A percentile compares a stretch with the other conserved stretches of the same genome.
phyloP scores from a whole-genome alignment of 2,888 invertebrate species.

The Dichetophora obliterata region DNA sequence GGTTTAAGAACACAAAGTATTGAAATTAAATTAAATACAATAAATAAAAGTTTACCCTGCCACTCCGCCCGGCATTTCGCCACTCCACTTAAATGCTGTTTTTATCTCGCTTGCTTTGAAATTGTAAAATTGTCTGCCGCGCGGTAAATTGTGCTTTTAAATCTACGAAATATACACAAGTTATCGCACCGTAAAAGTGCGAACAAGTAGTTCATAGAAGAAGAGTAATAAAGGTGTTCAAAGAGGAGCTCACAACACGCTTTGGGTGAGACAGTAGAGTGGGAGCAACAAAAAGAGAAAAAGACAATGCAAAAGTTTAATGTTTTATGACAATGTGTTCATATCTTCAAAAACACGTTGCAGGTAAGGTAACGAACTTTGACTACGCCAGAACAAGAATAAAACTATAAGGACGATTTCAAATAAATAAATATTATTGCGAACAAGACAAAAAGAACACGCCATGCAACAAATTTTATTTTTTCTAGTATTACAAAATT shows the following conservation, averaged over 20 bases:
- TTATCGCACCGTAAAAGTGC: slow-evolving; percentile 21
- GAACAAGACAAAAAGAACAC: no score
- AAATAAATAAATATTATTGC: no score
- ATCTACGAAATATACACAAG: slow-evolving; percentile 22
- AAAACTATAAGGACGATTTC: no score
- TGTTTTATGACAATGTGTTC: neutral
- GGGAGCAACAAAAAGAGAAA: neutral
- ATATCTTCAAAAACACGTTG: neutral
- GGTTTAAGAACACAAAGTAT: slow-evolving; percentile 2
- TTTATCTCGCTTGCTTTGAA: neutral
- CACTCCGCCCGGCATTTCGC: neutral
- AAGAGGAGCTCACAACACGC: no score
- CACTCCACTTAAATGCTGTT: neutral
- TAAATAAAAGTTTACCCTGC: neutral
- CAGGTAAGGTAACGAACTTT: neutral
- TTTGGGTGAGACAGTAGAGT: neutral
- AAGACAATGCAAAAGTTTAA: neutral
- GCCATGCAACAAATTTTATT: no score
- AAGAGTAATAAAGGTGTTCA: slow-evolving; percentile 28
- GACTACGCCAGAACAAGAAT: neutral
- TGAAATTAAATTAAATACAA: slow-evolving; percentile 24
- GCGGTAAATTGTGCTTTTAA: slow-evolving; percentile 32
- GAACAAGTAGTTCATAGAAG: slow-evolving; percentile 14
- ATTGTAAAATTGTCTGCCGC: slow-evolving; percentile 17
- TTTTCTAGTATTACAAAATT: no score